Evolutionary conservation across 1,140 invertebrate species (phyloP).

Genomic region (Melitaea cinxia): DNA sequence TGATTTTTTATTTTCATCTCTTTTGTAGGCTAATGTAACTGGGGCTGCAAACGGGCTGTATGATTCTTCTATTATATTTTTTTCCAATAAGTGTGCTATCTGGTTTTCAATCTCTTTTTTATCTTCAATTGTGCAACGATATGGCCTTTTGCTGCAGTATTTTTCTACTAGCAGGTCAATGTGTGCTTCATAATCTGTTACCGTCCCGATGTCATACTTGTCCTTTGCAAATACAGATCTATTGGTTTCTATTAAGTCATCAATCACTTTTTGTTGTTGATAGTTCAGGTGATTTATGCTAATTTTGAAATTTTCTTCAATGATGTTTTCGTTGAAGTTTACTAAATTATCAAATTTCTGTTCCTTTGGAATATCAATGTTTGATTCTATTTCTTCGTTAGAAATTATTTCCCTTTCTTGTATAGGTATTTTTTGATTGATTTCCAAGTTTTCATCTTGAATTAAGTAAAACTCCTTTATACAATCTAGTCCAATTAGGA

Average conservation of each 20-base stretch:
- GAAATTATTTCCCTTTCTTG: neutral
- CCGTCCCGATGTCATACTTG: no score
- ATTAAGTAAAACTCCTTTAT: constrained; percentile 38
- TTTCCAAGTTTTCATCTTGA: constrained; percentile 44
- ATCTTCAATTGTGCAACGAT: constrained; percentile 1
- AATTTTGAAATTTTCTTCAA: constrained; percentile 20
- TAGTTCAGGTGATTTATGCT: constrained; percentile 23
- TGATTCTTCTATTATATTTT: no score
- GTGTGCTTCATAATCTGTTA: constrained; percentile 5
- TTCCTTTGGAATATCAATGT: neutral
- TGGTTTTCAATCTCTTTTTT: neutral
- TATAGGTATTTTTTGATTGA: constrained; percentile 24
- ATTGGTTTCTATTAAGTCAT: constrained; percentile 23
- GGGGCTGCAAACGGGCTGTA: no score
- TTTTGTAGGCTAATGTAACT: constrained; percentile 1
- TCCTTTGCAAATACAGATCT: constrained; percentile 6
- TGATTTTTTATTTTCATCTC: constrained; percentile 1
- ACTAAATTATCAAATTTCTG: constrained; percentile 18
- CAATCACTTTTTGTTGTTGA: constrained; percentile 19
- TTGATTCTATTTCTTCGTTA: neutral
- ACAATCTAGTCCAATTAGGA: constrained; percentile 50
- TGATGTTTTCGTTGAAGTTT: constrained; percentile 27
- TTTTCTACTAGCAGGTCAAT: neutral
- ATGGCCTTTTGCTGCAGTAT: neutral
- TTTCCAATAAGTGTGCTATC: neutral